These are phyloP conservation scores for Sebastes minor DNA, from an alignment of 2,797 vertebrate species.

Conservation along the genomic window DNA sequence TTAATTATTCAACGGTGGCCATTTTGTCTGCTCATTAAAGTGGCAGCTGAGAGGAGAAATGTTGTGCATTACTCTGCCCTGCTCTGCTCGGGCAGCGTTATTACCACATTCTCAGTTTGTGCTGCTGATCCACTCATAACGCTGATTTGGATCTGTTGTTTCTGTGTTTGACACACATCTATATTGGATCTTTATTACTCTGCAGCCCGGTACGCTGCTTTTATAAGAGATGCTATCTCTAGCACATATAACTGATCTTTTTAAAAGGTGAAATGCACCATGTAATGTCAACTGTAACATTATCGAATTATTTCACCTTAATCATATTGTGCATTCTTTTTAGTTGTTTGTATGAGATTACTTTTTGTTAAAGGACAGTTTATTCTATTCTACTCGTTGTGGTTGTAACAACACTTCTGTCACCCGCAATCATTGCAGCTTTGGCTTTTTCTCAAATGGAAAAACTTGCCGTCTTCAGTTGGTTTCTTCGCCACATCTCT, in stretches of 20 bases:
- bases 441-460: neutral
- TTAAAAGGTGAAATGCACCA: neutral
- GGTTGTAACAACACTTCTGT: neutral
- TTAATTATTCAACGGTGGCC: constrained; percentile 87
- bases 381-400: neutral
- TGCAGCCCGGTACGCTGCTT: neutral
- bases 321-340: neutral
- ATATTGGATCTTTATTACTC: neutral
- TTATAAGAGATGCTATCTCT: neutral
- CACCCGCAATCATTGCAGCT: neutral
- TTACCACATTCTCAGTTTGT: constrained; percentile 58
- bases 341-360: neutral
- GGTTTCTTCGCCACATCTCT: neutral
- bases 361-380: neutral
- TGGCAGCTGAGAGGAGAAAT: constrained; percentile 82
- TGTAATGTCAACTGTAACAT: neutral
- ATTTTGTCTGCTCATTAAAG: constrained; percentile 88
- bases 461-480: neutral
- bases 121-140: constrained; percentile 11
- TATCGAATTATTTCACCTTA: neutral
- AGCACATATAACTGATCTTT: neutral
- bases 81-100: constrained; percentile 67
- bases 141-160: constrained; percentile 21
- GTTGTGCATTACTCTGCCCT: constrained; percentile 73
- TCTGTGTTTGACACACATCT: neutral